Conservation (phyloP, 2,888 invertebrate genomes). For the Ernsta delagoae region DNA sequence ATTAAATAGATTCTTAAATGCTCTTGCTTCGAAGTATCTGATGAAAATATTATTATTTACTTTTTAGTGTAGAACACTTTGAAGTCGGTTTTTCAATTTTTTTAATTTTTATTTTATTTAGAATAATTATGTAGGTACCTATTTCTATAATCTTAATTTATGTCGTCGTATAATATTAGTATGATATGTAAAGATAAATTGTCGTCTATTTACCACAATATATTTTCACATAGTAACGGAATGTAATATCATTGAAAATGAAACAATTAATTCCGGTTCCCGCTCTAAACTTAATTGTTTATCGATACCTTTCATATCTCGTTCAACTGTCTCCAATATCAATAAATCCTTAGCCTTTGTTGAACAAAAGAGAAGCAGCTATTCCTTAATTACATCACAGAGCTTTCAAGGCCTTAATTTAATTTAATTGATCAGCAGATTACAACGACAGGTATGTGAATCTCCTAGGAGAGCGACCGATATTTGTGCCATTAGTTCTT, state of each 20-base stretch:
- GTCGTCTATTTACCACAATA: too few species aligned
- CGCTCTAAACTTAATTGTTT: not conserved
- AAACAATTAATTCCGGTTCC: not conserved
- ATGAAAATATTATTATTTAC: too few species aligned
- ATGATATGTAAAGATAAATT: too few species aligned
- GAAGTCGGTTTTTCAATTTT: too few species aligned
- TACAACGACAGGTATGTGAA: slow-evolving; percentile 30
- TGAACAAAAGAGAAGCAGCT: slow-evolving; percentile 24
- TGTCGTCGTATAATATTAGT: too few species aligned
- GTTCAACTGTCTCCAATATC: slow-evolving; percentile 22
- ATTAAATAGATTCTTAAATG: too few species aligned
- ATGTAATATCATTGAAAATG: not conserved
- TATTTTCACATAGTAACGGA: too few species aligned
- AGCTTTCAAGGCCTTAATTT: slow-evolving; percentile 37
- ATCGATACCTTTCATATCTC: not conserved
- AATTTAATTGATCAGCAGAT: slow-evolving; percentile 35
- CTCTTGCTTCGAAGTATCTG: too few species aligned
- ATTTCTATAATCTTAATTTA: too few species aligned
- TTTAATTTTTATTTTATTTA: too few species aligned
- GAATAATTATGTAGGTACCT: too few species aligned
- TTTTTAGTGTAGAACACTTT: too few species aligned
- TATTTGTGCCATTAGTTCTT: slow-evolving; percentile 19
- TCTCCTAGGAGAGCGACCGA: slow-evolving; percentile 30
- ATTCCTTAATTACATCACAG: slow-evolving; percentile 35
- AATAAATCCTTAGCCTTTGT: slow-evolving; percentile 16